Evolutionary conservation across 2,888 invertebrate species (phyloP), one percentile per base, ranked within the genome.

Genomic region (Dryadula phaetusa): DNA sequence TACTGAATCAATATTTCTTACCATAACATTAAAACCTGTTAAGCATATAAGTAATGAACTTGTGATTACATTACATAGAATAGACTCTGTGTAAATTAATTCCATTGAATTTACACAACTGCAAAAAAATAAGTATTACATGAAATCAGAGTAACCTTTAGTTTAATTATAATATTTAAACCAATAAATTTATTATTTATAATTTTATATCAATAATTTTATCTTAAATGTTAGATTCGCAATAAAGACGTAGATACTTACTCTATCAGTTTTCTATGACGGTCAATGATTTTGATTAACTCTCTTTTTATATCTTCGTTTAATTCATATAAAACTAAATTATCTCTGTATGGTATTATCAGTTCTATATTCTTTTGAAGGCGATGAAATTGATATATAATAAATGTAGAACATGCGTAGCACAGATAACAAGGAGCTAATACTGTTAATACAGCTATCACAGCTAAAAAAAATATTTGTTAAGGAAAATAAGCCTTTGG

Each of bases 1-100:
- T 20, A 47, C 12, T 22, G 12, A 14, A 25, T 1, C 5, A 20
- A 20, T 0, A 20, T 37, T 6, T 34, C 58, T 44, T 75, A 87
- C 87, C 81, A 77, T 76, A 0, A 84, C 70, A 71, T 88, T 88
- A 53, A 88, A 86, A 6, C 84, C 86, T 6, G 82, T 75, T 5
- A 82, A 77, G 62, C 88, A 88, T 63, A 88, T 83, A 1, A 84
- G 76, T 22, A 87, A 66, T 1, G 86, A 83, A 62, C 88, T 85
- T 0, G 79, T 78, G 14, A 81, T 60, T 0, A 84, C 80, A 58
- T 87, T 86, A 12, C 79, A 78, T 7, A 88, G 76, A 54, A 80
- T 81, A 0, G 85, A 82, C 69, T 80, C 82, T 0, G 82, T 79
- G 69, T 79, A 85, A 42, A 82, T 77, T 2, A 58, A 67, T 53